A percentile compares a stretch with the other conserved stretches of the same genome.
Conservation (phyloP, 2,113 vertebrate species). For the Nannospalax galili region DNA sequence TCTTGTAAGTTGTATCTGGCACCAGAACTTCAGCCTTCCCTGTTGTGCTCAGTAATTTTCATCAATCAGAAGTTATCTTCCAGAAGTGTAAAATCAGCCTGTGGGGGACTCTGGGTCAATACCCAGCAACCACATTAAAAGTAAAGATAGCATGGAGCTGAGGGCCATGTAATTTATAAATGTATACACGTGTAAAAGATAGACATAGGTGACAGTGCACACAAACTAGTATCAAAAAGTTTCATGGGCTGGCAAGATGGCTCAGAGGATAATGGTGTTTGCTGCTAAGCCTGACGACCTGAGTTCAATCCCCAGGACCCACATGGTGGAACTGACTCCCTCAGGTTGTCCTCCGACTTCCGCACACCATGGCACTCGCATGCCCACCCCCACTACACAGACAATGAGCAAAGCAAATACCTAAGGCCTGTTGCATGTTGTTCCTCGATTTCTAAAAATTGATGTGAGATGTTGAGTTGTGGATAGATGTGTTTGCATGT, state of each 20-base stretch:
- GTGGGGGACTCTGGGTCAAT: neutral
- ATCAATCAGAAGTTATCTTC: neutral
- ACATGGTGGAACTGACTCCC: neutral
- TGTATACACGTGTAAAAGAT: neutral
- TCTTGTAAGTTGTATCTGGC: neutral
- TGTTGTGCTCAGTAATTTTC: neutral
- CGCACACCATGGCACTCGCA: too few species aligned
- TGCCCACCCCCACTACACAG: too few species aligned
- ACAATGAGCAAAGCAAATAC: too few species aligned
- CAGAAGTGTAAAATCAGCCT: neutral
- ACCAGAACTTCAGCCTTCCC: too few species aligned
- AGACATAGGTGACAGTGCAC: too few species aligned
- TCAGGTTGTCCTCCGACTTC: neutral
- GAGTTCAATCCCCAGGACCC: neutral
- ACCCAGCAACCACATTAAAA: neutral
- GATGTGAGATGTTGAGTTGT: too few species aligned
- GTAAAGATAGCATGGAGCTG: neutral
- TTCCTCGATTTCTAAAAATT: too few species aligned
- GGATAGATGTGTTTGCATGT: too few species aligned
- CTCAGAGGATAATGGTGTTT: neutral
- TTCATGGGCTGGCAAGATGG: too few species aligned
- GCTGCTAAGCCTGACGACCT: too few species aligned
- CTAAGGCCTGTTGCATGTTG: too few species aligned
- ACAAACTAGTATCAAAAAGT: too few species aligned
- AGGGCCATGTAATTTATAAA: neutral